Conservation (phyloP, 2,113 vertebrate species). For the Erythrolamprus reginae region DNA sequence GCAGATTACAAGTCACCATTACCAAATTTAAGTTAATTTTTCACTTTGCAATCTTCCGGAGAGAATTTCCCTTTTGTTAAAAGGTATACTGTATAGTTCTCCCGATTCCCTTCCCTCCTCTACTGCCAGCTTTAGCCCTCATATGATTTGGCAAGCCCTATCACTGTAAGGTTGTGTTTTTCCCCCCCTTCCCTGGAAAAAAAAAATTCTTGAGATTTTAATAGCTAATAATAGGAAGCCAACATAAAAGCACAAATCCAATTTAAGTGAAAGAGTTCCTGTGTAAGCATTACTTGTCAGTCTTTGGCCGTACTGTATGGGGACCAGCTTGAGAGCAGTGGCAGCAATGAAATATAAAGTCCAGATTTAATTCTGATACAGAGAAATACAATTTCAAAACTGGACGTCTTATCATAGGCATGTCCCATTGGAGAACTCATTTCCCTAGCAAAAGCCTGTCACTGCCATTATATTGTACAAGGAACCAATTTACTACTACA, state of each 20-base stretch:
- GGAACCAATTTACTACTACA: slow-evolving; percentile 98
- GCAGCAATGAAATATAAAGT: slow-evolving; percentile 98
- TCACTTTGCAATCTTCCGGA: slow-evolving; percentile 42
- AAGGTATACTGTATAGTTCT: slow-evolving; percentile 5
- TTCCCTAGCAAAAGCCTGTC: slow-evolving; percentile 99
- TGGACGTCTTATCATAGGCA: slow-evolving; percentile 95
- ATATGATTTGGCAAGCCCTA: slow-evolving; percentile 59
- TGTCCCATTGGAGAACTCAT: slow-evolving; percentile 98
- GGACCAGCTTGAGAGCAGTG: slow-evolving; percentile 80
- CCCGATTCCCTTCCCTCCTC: not conserved
- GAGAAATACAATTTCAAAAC: slow-evolving; percentile 99
- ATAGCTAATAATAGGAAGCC: slow-evolving; percentile 81
- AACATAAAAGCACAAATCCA: slow-evolving; percentile 78
- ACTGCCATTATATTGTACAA: slow-evolving; percentile 98
- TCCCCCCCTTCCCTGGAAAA: slow-evolving; percentile 40
- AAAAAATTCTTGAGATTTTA: slow-evolving; percentile 78
- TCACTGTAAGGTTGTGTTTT: slow-evolving; percentile 47
- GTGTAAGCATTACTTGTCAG: slow-evolving; percentile 90
- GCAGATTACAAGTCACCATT: slow-evolving; percentile 33
- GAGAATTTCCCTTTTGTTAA: slow-evolving; percentile 53
- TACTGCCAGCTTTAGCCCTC: not conserved
- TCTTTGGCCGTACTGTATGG: slow-evolving; percentile 84
- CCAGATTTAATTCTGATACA: slow-evolving; percentile 99
- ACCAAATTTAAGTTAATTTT: slow-evolving; percentile 68
- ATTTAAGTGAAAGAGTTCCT: slow-evolving; percentile 77